phyloP scores from a whole-genome alignment of 2,888 invertebrate genomes.

The Liopterus haemorrhoidalis region DNA sequence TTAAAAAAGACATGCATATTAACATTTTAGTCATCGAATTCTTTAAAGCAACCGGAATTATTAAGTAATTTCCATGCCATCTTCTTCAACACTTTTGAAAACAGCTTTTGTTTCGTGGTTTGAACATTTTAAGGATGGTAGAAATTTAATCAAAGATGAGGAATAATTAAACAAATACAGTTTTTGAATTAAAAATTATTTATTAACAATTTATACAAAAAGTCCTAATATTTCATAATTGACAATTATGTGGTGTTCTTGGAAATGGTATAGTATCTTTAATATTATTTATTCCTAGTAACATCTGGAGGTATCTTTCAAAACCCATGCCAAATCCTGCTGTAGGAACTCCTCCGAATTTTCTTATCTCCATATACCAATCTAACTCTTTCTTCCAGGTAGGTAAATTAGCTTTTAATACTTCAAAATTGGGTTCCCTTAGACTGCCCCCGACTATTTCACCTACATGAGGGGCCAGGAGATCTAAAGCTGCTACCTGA shows the following conservation, averaged over 20 bases:
- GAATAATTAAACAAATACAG: too few relatives aligned
- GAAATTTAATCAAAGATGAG: too few relatives aligned
- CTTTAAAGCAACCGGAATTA: too few relatives aligned
- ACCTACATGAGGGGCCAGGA: conserved; percentile 82
- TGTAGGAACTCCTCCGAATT: conserved; percentile 82
- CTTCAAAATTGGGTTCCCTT: conserved; percentile 70
- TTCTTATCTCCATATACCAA: conserved; percentile 88
- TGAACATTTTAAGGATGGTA: too few relatives aligned
- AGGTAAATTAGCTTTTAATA: conserved; percentile 59
- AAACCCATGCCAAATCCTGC: conserved; percentile 96
- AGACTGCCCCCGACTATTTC: conserved; percentile 95
- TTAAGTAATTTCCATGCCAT: too few relatives aligned
- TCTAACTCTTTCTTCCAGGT: conserved; percentile 49
- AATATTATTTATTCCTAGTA: conserved; percentile 80
- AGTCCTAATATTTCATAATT: too few relatives aligned
- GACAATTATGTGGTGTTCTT: conserved; percentile 85
- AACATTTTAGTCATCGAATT: too few relatives aligned
- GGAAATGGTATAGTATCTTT: conserved; percentile 94
- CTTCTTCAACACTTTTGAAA: too few relatives aligned
- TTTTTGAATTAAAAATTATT: too few relatives aligned
- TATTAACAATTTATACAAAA: too few relatives aligned
- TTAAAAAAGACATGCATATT: too few relatives aligned
- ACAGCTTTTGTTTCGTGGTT: too few relatives aligned
- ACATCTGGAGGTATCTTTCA: conserved; percentile 79
- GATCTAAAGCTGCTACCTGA: conserved; percentile 76